Evolutionary conservation across 1,140 invertebrate genomes (phyloP).

Genomic region (Ylistrum balloti): DNA sequence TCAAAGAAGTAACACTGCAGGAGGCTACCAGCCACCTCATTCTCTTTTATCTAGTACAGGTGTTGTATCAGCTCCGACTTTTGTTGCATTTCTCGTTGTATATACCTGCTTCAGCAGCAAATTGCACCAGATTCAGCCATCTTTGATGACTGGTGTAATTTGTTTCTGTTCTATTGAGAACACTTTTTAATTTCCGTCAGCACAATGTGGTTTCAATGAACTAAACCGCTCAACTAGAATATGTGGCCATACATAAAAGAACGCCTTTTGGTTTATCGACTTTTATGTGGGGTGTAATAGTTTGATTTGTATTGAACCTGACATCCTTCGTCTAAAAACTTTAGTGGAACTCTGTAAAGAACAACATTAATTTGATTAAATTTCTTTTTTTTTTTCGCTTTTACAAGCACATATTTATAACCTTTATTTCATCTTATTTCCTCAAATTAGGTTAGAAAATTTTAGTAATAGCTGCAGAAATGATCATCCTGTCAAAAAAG

Average conservation of each 20-base stretch:
- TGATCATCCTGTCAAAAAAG: background rate
- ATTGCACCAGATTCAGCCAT: slow-evolving; percentile 18
- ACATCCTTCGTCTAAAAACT: background rate
- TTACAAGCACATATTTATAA: background rate
- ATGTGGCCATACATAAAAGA: background rate
- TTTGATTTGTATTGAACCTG: background rate
- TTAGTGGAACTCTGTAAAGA: background rate
- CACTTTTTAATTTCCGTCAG: background rate
- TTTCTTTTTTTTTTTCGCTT: background rate
- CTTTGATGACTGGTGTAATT: background rate
- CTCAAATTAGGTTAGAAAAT: background rate
- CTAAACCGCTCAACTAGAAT: background rate
- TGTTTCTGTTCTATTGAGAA: background rate
- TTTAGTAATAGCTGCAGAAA: background rate
- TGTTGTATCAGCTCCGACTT: background rate
- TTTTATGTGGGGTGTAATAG: background rate
- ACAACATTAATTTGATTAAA: background rate
- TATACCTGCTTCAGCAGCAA: background rate
- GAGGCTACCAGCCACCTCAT: background rate
- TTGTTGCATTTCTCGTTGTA: slow-evolving; percentile 11
- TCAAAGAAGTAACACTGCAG: background rate
- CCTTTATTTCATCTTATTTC: slow-evolving; percentile 11
- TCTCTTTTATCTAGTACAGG: background rate
- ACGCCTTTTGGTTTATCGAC: background rate
- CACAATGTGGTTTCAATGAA: slow-evolving; percentile 33